Percentiles rank a stretch among this genome's conserved stretches.
phyloP scores from a whole-genome alignment of 2,113 vertebrate genomes.

The Noturus placidus region DNA sequence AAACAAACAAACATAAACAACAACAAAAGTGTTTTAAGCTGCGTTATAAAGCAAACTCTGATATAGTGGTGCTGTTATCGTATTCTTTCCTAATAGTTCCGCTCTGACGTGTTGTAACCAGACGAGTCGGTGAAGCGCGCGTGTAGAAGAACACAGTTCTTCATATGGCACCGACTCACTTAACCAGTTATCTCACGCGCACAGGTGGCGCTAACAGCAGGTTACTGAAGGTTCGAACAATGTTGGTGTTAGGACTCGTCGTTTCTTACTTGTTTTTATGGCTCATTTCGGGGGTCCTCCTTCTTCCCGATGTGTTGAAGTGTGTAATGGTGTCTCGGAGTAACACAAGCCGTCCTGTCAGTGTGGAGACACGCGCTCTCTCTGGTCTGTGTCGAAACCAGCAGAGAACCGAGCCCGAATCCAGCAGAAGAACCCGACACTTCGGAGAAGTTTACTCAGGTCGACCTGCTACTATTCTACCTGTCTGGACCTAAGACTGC shows the following conservation, averaged over 20 bases:
- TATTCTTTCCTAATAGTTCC: background rate
- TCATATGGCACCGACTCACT: background rate
- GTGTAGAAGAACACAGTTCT: background rate
- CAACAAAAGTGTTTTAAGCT: background rate
- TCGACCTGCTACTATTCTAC: slow-evolving; percentile 9
- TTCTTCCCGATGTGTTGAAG: background rate
- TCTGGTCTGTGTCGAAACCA: too few relatives aligned
- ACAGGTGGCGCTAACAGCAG: background rate
- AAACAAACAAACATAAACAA: too few relatives aligned
- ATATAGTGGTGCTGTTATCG: background rate
- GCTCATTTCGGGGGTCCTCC: slow-evolving; percentile 62
- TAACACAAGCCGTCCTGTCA: background rate
- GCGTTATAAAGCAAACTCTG: background rate
- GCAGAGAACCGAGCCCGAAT: too few relatives aligned
- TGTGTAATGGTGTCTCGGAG: background rate
- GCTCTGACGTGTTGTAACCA: background rate
- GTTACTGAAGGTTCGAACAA: background rate
- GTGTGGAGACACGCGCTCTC: background rate
- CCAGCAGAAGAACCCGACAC: too few relatives aligned
- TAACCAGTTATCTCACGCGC: background rate
- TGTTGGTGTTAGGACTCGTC: too few relatives aligned
- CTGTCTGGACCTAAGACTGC: slow-evolving; percentile 48
- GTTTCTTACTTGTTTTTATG: slow-evolving; percentile 75
- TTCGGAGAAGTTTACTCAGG: background rate
- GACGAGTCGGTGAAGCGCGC: background rate